A percentile compares a stretch with the other conserved stretches of the same genome.
These are phyloP conservation scores for Clunio marinus DNA, from an alignment of 2,888 invertebrate genomes.

Conservation along the genomic window DNA sequence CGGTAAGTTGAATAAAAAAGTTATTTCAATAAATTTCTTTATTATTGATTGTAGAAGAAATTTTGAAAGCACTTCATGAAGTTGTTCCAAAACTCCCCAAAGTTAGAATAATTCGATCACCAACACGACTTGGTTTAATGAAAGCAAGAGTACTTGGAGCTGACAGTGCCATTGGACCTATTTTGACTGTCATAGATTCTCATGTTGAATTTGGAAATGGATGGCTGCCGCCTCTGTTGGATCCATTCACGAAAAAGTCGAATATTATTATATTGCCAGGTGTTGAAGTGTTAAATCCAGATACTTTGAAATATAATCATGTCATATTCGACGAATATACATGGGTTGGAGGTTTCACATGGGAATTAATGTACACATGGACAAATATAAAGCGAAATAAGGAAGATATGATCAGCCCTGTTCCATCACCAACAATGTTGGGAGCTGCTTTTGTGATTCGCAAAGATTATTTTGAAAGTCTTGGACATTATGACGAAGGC, in stretches of 20 bases:
- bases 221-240: constrained; percentile 86
- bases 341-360: not conserved
- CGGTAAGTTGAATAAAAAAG: constrained; percentile 60
- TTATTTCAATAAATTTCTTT: not conserved
- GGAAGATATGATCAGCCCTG: constrained; percentile 43
- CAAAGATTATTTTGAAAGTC: constrained; percentile 87
- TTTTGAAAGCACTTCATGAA: constrained; percentile 62
- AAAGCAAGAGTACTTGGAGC: constrained; percentile 83
- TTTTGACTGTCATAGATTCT: constrained; percentile 85
- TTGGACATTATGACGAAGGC: constrained; percentile 89
- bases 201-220: constrained; percentile 87
- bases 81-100: constrained; percentile 64
- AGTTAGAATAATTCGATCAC: constrained; percentile 69
- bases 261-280: constrained; percentile 91
- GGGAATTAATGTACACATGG: not conserved
- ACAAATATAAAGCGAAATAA: not conserved
- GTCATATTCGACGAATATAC: not conserved
- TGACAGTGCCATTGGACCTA: constrained; percentile 66
- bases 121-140: constrained; percentile 75
- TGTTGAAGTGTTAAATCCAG: constrained; percentile 67
- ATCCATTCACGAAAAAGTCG: constrained; percentile 81
- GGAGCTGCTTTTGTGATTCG: constrained; percentile 94
- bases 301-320: constrained; percentile 41
- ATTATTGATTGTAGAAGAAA: not conserved
- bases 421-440: constrained; percentile 90